A percentile compares a stretch with the other conserved stretches of the same genome.
Conservation (phyloP, 2,888 invertebrate species). For the Dynastes grantii region DNA sequence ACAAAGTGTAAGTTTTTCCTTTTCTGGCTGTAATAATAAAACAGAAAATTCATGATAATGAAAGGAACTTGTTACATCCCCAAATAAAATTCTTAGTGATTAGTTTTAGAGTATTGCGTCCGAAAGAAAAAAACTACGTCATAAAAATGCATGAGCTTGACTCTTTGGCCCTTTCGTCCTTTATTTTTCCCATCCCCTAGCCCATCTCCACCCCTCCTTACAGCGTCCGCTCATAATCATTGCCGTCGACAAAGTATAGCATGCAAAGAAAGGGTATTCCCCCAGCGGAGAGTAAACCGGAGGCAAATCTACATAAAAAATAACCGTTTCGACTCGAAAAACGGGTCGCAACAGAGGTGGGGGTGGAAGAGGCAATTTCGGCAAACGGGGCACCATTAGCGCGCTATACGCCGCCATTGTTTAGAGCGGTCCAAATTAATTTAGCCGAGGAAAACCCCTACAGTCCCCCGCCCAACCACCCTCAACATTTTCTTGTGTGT, state of each 20-base stretch:
- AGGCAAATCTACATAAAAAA: conserved; percentile 70
- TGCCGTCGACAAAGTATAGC: conserved; percentile 27
- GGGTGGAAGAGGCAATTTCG: conserved; percentile 70
- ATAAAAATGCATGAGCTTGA: no score
- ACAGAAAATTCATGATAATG: no score
- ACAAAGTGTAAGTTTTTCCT: no score
- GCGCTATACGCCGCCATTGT: conserved; percentile 69
- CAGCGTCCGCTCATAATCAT: conserved; percentile 2
- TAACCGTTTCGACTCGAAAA: conserved; percentile 61
- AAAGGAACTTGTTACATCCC: no score
- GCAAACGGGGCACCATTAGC: conserved; percentile 71
- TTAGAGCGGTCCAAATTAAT: conserved; percentile 72
- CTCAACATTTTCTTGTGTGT: conserved; percentile 47
- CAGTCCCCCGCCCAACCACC: conserved; percentile 61
- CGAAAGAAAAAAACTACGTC: no score
- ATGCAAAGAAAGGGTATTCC: conserved; percentile 64
- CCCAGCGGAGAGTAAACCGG: conserved; percentile 58
- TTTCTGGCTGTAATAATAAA: no score
- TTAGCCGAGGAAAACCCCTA: conserved; percentile 5
- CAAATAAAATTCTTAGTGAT: no score
- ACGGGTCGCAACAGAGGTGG: conserved; percentile 37
- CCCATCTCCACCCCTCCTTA: not conserved
- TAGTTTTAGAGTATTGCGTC: no score
- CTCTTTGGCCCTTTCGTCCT: no score
- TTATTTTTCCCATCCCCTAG: no score